Conservation (phyloP, 1,140 invertebrate species). For the Drosophila tsacasi region DNA sequence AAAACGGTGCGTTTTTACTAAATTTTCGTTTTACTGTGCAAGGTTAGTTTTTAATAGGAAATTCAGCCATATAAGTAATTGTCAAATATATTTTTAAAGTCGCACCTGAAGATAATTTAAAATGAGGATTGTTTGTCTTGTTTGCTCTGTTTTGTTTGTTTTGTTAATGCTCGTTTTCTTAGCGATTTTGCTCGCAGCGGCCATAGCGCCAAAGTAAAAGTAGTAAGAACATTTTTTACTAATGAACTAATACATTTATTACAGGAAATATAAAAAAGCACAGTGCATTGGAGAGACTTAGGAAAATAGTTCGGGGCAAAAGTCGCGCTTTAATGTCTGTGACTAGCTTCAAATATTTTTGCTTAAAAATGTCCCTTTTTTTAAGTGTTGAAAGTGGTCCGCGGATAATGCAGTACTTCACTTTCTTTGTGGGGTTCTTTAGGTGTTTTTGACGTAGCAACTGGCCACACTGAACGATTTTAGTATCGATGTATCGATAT, state of each 20-base stretch:
- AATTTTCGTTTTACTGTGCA: not conserved
- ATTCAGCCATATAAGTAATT: too few relatives aligned
- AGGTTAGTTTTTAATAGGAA: not conserved
- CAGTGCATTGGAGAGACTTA: too few relatives aligned
- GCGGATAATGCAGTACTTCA: too few relatives aligned
- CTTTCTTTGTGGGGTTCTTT: too few relatives aligned
- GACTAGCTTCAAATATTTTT: too few relatives aligned
- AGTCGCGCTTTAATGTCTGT: too few relatives aligned
- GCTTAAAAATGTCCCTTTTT: too few relatives aligned
- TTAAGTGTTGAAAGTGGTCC: too few relatives aligned
- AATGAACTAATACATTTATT: too few relatives aligned
- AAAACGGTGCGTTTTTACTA: not conserved
- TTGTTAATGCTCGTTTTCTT: not conserved
- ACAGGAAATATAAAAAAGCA: too few relatives aligned
- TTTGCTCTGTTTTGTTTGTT: not conserved
- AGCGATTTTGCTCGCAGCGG: not conserved
- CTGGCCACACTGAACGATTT: not conserved
- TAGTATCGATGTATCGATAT: slow-evolving; percentile 6
- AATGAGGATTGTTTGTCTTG: slow-evolving; percentile 1
- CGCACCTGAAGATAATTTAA: not conserved
- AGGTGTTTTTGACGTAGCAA: not conserved
- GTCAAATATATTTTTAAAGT: not conserved
- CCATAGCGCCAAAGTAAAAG: not conserved
- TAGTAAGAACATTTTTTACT: too few relatives aligned
- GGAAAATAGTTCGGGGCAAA: too few relatives aligned